These are phyloP conservation scores for Anastrepha obliqua DNA, from an alignment of 1,140 invertebrate species.

Conservation along the genomic window DNA sequence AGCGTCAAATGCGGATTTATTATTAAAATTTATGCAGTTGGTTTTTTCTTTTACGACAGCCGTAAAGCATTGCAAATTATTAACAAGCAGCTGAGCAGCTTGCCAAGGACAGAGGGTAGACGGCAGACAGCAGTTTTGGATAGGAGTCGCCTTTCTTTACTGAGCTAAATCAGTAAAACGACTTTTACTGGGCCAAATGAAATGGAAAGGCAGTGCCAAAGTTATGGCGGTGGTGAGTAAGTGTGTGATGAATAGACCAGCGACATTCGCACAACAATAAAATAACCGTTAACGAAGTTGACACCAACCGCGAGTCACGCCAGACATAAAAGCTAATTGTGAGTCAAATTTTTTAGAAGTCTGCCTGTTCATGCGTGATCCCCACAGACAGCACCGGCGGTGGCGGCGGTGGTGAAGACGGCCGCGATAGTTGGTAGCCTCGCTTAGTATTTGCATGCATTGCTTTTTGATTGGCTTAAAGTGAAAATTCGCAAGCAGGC, in stretches of 20 bases:
- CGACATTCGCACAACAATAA: slow-evolving; percentile 3
- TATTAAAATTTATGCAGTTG: neutral
- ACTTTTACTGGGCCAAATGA: slow-evolving; percentile 43
- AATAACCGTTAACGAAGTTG: neutral
- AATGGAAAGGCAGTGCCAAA: slow-evolving; percentile 28
- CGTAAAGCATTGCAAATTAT: neutral
- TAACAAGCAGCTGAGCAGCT: neutral
- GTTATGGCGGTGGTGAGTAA: neutral
- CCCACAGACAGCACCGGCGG: neutral
- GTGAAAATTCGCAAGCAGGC: slow-evolving; percentile 10
- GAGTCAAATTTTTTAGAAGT: slow-evolving; percentile 38
- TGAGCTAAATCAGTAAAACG: slow-evolving; percentile 4
- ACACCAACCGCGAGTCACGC: neutral
- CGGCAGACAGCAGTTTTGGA: neutral
- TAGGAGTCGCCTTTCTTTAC: neutral
- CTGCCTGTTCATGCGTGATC: neutral
- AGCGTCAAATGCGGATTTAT: neutral
- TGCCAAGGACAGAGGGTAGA: neutral
- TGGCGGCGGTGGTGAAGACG: neutral
- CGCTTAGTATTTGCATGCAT: neutral
- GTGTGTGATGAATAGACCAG: neutral
- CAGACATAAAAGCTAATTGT: slow-evolving; percentile 22
- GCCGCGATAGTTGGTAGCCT: neutral
- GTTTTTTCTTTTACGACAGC: slow-evolving; percentile 3
- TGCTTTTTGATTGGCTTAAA: slow-evolving; percentile 19